A percentile compares a stretch with the other conserved stretches of the same genome.
Conservation (phyloP, 2,888 invertebrate species). For the Acheta domesticus region DNA sequence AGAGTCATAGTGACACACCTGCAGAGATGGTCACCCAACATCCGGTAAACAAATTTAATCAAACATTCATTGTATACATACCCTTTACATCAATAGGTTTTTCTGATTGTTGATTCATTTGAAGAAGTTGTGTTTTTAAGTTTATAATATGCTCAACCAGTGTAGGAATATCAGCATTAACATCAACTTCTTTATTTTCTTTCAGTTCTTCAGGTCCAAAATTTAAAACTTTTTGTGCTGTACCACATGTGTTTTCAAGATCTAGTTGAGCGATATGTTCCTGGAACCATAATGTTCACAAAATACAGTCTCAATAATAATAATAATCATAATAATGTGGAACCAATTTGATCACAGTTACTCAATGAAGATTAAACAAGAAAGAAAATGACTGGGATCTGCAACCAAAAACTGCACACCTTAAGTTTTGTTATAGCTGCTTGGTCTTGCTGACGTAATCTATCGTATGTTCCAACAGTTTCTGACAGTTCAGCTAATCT, state of each 20-base stretch:
- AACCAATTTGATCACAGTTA: too few species aligned
- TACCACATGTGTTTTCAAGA: slow-evolving; percentile 22
- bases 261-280: slow-evolving; percentile 34
- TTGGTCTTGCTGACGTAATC: slow-evolving; percentile 67
- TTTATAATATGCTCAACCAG: slow-evolving; percentile 63
- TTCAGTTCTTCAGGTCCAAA: slow-evolving; percentile 37
- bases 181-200: slow-evolving; percentile 41
- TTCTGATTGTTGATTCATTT: slow-evolving; percentile 58
- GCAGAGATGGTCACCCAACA: too few species aligned
- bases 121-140: slow-evolving; percentile 58
- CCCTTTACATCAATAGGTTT: slow-evolving; percentile 60
- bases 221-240: not conserved
- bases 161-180: slow-evolving; percentile 50
- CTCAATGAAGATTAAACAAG: too few species aligned
- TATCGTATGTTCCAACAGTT: slow-evolving; percentile 73
- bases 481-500: slow-evolving; percentile 74
- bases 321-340: too few species aligned
- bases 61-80: slow-evolving; percentile 37
- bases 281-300: slow-evolving; percentile 38
- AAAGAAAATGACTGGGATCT: too few species aligned
- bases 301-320: too few species aligned
- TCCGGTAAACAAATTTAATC: too few species aligned
- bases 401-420: slow-evolving; percentile 39
- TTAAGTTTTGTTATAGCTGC: slow-evolving; percentile 65
- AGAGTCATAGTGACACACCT: too few species aligned